Percentiles rank a stretch among this genome's conserved stretches.
Conservation (phyloP, 2,797 vertebrate species). For the Darevskia nairensis region DNA sequence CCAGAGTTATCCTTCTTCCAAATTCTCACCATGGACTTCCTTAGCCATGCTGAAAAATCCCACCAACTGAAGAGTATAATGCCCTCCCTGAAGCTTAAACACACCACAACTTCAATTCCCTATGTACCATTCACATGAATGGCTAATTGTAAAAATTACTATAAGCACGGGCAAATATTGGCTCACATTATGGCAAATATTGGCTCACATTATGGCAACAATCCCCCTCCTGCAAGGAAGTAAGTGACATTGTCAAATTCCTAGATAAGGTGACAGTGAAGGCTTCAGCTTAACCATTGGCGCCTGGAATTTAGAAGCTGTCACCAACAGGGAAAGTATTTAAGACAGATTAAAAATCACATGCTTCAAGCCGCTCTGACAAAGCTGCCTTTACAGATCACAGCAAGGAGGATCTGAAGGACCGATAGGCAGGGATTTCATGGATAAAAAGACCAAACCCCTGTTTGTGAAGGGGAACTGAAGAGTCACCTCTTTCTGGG, state of each 20-base stretch:
- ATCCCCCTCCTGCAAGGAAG: background rate
- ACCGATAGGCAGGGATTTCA: background rate
- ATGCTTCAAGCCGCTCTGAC: background rate
- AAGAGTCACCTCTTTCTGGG: background rate
- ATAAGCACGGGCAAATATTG: background rate
- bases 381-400: slow-evolving; percentile 25
- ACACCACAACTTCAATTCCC: background rate
- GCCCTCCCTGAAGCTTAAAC: background rate
- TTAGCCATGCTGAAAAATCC: background rate
- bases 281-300: slow-evolving; percentile 32
- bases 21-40: accelerated
- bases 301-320: slow-evolving; percentile 29
- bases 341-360: slow-evolving; percentile 59
- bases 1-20: background rate
- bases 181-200: slow-evolving; percentile 6
- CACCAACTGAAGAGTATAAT: background rate
- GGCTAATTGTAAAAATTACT: background rate
- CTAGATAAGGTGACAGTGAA: accelerated
- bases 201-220: background rate
- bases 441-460: background rate
- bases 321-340: slow-evolving; percentile 23
- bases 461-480: background rate
- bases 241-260: slow-evolving; percentile 46
- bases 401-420: slow-evolving; percentile 13
- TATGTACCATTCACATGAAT: background rate